Evolutionary conservation across 2,113 vertebrate genomes (phyloP), one percentile per base, ranked within the genome.

Genomic region (Epinephelus moara): DNA sequence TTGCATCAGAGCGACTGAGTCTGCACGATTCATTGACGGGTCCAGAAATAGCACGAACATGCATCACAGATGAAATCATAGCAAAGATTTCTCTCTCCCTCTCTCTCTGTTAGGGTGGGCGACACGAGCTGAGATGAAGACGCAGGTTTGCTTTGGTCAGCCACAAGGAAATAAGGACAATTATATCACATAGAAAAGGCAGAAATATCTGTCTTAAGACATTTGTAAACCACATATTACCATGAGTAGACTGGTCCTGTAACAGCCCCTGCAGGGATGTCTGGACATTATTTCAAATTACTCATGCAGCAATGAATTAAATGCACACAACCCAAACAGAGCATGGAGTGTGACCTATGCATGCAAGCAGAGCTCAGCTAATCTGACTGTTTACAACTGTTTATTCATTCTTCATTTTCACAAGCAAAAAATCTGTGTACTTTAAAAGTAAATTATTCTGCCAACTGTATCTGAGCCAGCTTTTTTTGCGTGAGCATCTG

Each of bases 21-120:
- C 85, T 88, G 86, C 91, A 92, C 81, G 85, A 92, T 87, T 93
- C 83, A 86, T 88, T 90, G 91, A 92, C 74, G 78, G 80, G 73
- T 75, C 84, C 78, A 83, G 80, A 90, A 90, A 92, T 89, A 88
- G 78, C 82, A 86, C 52, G 61, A 33, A 77, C 83, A 80, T 78
- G 81, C 75, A 85, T 72, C 81, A 33, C 82, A 82, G 79, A 84
- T 92, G 47, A 91, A 89, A 88, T 91, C 67, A 85, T 56, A 50
- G 70, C 73, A 74, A 66, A 74, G 75, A 84, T 76, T 40, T 71
- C 63, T 57, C 60, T 49, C 69, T 49, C 10, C 13, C 40, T 73
- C n/a, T 76, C 42, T 78, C 42, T 37, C 42, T 37, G 1, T 75
- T 27, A 80, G 53, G 42, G 47, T 17, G 53, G 33, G 57, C 4